Conservation (phyloP, 2,888 invertebrate genomes). For the Frankliniella fusca region DNA sequence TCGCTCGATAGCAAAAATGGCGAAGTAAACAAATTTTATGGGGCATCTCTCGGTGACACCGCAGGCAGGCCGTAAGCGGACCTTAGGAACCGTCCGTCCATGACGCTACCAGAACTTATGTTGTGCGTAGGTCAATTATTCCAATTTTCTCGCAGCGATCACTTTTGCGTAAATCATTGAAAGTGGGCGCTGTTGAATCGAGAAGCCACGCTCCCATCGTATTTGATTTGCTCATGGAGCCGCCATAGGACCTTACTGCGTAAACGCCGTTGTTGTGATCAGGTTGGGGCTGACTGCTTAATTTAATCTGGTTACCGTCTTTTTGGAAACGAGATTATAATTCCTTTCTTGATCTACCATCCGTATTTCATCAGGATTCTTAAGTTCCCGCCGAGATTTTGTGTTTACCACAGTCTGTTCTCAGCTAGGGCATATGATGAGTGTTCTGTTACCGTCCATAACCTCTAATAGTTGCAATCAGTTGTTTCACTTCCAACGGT, state of each 20-base stretch:
- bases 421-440: background rate
- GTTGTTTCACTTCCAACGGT: too few species aligned
- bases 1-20: constrained; percentile 11
- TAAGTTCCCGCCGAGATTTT: too few species aligned
- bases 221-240: background rate
- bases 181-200: background rate
- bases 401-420: background rate
- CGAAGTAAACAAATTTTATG: constrained; percentile 24
- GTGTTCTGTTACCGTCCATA: background rate
- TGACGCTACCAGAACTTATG: background rate
- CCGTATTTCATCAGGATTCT: too few species aligned
- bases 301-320: background rate
- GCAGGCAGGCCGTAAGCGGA: constrained; percentile 10
- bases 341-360: too few species aligned
- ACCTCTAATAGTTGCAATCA: background rate
- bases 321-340: background rate
- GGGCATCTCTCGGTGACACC: constrained; percentile 19
- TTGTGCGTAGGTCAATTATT: background rate
- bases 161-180: background rate
- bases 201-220: background rate
- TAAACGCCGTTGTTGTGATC: constrained; percentile 15
- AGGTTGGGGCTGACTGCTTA: background rate
- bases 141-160: background rate
- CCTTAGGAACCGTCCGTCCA: background rate
- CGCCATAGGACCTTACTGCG: background rate